Percentiles rank a stretch among this genome's conserved stretches.
Evolutionary conservation across 2,113 vertebrate species (phyloP).

Genomic region (Scomber scombrus): DNA sequence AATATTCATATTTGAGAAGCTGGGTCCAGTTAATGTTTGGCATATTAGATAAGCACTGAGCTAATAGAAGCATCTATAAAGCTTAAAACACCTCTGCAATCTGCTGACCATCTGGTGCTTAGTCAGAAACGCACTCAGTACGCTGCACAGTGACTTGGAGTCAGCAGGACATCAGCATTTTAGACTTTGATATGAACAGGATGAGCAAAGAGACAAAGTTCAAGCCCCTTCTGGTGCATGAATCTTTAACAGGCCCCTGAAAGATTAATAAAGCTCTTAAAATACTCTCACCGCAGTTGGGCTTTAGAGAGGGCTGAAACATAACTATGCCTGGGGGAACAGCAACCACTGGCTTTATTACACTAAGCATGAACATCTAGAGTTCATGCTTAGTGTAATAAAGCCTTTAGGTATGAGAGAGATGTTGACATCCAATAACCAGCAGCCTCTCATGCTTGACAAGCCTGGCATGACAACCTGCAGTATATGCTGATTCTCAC

Average conservation of each 20-base stretch:
- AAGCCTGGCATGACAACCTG: not conserved
- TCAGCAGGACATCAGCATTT: conserved; percentile 9
- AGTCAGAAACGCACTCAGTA: not conserved
- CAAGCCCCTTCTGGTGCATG: conserved; percentile 43
- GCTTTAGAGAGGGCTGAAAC: not conserved
- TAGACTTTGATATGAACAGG: conserved; percentile 14
- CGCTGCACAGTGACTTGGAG: not conserved
- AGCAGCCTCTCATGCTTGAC: not conserved
- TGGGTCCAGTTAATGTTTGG: too few species aligned
- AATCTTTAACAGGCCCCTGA: conserved; percentile 66
- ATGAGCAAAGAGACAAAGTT: conserved; percentile 45
- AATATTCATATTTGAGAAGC: too few species aligned
- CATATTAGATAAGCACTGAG: not conserved
- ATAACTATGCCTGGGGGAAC: not conserved
- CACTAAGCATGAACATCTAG: not conserved
- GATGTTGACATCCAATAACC: not conserved
- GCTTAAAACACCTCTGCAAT: not conserved
- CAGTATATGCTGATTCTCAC: not conserved
- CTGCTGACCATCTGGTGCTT: conserved; percentile 5
- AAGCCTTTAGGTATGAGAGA: not conserved
- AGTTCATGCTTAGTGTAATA: too few species aligned
- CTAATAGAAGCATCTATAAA: not conserved
- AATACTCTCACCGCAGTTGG: conserved; percentile 1
- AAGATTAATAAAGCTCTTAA: conserved; percentile 68
- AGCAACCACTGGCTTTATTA: not conserved